phyloP scores from a whole-genome alignment of 2,888 invertebrate species.

The Graphium colonna region DNA sequence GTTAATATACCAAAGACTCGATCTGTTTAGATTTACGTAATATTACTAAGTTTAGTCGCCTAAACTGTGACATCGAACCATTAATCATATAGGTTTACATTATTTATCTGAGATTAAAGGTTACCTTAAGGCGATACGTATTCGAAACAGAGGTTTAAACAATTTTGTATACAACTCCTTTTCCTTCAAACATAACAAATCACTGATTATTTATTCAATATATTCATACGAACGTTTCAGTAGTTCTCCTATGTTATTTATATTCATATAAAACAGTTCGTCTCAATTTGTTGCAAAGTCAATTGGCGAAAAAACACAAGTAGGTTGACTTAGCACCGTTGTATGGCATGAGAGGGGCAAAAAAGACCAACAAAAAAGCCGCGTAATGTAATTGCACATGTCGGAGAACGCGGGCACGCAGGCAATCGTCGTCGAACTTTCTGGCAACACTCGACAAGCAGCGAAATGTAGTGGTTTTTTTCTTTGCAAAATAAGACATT shows the following conservation, averaged over 20 bases:
- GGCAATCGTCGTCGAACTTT: conserved; percentile 11
- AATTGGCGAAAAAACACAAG: conserved; percentile 28
- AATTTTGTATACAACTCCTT: background rate
- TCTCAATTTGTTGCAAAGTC: background rate
- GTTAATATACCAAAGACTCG: no score
- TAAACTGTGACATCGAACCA: no score
- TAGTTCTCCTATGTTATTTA: no score
- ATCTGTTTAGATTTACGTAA: no score
- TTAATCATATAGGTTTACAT: no score
- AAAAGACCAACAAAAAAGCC: conserved; percentile 5
- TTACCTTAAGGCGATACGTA: background rate
- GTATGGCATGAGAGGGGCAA: background rate
- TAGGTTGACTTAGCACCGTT: conserved; percentile 4
- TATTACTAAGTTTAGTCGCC: no score
- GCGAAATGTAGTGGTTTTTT: conserved; percentile 2
- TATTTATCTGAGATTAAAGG: no score
- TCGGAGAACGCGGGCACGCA: background rate
- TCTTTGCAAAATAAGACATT: background rate
- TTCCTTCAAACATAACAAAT: background rate
- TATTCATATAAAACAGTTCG: background rate
- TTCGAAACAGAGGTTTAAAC: background rate
- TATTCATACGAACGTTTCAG: no score
- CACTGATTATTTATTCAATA: background rate
- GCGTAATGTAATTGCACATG: conserved; percentile 16
- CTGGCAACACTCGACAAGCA: conserved; percentile 9